Evolutionary conservation across 1,140 invertebrate species (phyloP), one percentile per base, ranked within the genome.

Genomic region (Drosophila orosa): DNA sequence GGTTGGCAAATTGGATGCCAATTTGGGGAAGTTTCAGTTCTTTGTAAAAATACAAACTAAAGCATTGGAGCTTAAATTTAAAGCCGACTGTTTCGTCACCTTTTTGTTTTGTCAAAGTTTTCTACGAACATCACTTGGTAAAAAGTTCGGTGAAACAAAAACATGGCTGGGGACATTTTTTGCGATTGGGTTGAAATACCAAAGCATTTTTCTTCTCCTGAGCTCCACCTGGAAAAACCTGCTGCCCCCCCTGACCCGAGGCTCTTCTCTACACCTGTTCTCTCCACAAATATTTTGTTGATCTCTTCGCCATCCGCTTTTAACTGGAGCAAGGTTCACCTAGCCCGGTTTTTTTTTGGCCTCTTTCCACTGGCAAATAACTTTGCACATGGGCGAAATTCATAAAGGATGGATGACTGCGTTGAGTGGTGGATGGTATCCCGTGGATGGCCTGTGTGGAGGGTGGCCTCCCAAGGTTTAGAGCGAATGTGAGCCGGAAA

Each of bases 361-460:
- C 17, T 12, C 13, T 50, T 66, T n/a, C 25, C 25, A 13, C 67
- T 69, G 66, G 25, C 31, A 63, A 48, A 71, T 71, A 69, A 71
- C 50, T 71, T 71, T 69, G 40, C 50, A 71, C 68, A 58, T 71
- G 68, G 66, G 2, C 40, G 27, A 58, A 72, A 71, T 71, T 66
- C 68, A 71, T 72, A 58, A 57, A 33, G 67, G 33, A 58, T 45
- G 66, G 66, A 56, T 69, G 66, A 56, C 47, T 69, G 66, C 39
- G 39, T 69, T 22, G 48, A 69, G 66, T 37, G 47, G 44, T 39
- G 54, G 22, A 24, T 42, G 55, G 27, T 56, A 19, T 50, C 44
- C 44, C 48, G 27, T 44, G 39, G 37, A 29, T 44, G 9, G 22
- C 37, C 25, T 15, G 52, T n/a, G 25, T 58, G 22, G 3, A 22